Base-by-base conservation (phyloP, 2,888 invertebrate genomes). In the Lasius fuliginosus region DNA sequence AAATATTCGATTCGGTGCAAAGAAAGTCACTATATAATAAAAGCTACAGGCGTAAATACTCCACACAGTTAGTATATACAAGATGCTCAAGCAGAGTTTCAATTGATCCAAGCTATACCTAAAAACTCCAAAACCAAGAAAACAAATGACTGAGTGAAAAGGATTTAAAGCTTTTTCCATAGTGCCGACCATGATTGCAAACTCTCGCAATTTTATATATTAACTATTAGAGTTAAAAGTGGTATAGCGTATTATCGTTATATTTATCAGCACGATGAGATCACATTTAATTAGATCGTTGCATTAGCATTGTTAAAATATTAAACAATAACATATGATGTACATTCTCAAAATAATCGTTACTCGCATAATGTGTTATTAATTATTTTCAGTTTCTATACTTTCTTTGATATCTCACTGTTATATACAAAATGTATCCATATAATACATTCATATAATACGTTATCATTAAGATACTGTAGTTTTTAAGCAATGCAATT, bases 41-140 rank as follows among this genome's bases (percentile, higher is more conserved):
- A 75, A 15, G 5, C 4, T 1, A 0, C 23, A 75, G 0, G 15
- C 12, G 18, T 64, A 36, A 46, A 46, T 33, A 65, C 46, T 65
- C 65, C 75, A 75, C 23, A 65, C 0, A 36, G 11, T 36, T 36
- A 75, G 46, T 36, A 65, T 11, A 36, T 75, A 75, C 18, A 46
- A 49, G 3, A 65, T 5, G 23, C 23, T 75, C 1, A 65, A 49
- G 4, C 3, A 15, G 36, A 49, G 0, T 75, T 18, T n/a, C n/a
- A n/a, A n/a, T 65, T 5, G 15, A 4, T 65, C 0, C 1, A 6
- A 36, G 6, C 18, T 64, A 75, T 49, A 23, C 49, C 11, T 64
- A 1, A 49, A 6, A 64, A 75, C 36, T 11, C 64, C 75, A 6
- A n/a, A 64, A 49, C 75, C 75, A 11, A 49, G 36, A 0, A 75